Base-by-base conservation (phyloP, 2,888 invertebrate genomes). In the Dicyrtomina minuta region DNA sequence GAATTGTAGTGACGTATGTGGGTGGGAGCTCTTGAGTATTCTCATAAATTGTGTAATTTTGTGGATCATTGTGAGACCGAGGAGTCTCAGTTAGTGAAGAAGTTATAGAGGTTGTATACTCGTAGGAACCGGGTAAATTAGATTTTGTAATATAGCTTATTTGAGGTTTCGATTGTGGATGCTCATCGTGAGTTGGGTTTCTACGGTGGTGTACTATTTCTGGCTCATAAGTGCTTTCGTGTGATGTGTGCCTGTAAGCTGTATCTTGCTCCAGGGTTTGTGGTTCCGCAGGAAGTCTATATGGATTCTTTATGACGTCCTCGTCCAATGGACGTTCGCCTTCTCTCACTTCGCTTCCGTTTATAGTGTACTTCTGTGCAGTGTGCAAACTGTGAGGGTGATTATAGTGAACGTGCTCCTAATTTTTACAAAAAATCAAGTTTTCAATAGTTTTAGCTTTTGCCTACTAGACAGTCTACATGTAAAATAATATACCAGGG, bases 381-480 rank as follows among this genome's bases (percentile, higher is more conserved):
- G 15, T 46, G 46, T 46, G 17, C 8, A 17, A 17, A 17, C 17
- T 17, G 46, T 46, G 46, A 46, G 46, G 46, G n/a, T n/a, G n/a
- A n/a, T n/a, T n/a, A 15, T n/a, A 39, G 15, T 20, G 60, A 10
- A 20, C 5, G 43, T 60, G 60, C 60, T 60, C 43, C 43, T 60
- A 43, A 24, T 2, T 20, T 60, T 20, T n/a, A 33, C 10, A 43
- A 15, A 55, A 20, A 56, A 33, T 13, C 22, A 56, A 56, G n/a
- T 27, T n/a, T n/a, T 24, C 13, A n/a, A n/a, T n/a, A n/a, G n/a
- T n/a, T 22, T 3, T 8, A 53, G 20, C 20, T n/a, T 53, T 53
- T 53, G 13, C 53, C 2, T 22, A 53, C 26, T 55, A 6, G 24
- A 27, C 55, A 55, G 8, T 26, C 15, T 24, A 13, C 27, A 26